phyloP scores from a whole-genome alignment of 2,113 vertebrate genomes.

The Polypterus senegalus region DNA sequence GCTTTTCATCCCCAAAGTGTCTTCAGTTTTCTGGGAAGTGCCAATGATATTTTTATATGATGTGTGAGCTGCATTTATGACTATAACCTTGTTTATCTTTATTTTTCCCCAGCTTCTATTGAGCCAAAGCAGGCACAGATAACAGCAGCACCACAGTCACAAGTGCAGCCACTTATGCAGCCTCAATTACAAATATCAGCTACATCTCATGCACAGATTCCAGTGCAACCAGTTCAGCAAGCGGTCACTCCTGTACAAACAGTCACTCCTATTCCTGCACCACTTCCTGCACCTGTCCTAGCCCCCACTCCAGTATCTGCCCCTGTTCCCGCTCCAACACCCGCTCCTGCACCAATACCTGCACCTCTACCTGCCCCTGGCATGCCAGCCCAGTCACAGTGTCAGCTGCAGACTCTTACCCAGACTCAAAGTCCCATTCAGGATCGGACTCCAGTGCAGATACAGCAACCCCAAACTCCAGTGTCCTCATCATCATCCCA shows the following conservation, averaged over 20 bases:
- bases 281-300: constrained; percentile 32
- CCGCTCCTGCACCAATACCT: constrained; percentile 34
- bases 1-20: background rate
- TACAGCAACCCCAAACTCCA: constrained; percentile 48
- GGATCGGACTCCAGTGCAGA: constrained; percentile 47
- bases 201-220: constrained; percentile 32
- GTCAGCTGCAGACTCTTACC: constrained; percentile 50
- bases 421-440: constrained; percentile 30
- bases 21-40: background rate
- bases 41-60: background rate
- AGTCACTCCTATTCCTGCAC: constrained; percentile 30
- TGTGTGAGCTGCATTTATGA: constrained; percentile 11
- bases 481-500: constrained; percentile 28
- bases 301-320: constrained; percentile 30
- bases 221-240: constrained; percentile 45
- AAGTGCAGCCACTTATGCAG: constrained; percentile 27
- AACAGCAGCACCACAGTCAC: constrained; percentile 28
- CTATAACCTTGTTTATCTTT: constrained; percentile 9
- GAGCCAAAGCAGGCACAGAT: constrained; percentile 26
- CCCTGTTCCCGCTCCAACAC: constrained; percentile 20
- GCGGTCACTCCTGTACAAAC: constrained; percentile 46
- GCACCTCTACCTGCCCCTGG: constrained; percentile 14
- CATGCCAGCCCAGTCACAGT: constrained; percentile 39
- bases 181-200: constrained; percentile 22
- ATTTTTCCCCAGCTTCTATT: constrained; percentile 16